These are phyloP conservation scores for Caenorhabditis drosophilae DNA, from an alignment of 2,888 invertebrate species.

Conservation along the genomic window DNA sequence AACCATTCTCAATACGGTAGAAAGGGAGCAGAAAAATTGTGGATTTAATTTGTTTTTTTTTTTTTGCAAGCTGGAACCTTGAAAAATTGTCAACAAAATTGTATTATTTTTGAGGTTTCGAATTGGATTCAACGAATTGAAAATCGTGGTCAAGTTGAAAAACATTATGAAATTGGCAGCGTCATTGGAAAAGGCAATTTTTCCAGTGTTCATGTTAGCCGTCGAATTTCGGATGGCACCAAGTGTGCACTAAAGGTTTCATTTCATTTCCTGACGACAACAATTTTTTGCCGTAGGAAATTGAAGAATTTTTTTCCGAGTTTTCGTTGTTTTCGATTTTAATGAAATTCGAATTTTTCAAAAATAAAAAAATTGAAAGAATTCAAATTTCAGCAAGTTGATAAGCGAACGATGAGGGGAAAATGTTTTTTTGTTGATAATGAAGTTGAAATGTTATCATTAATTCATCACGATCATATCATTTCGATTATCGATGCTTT, in stretches of 20 bases:
- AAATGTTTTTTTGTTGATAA: constrained; percentile 66
- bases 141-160: constrained; percentile 40
- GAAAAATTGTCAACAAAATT: too few relatives aligned
- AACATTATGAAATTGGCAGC: constrained; percentile 48
- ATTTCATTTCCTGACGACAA: too few relatives aligned
- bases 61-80: too few relatives aligned
- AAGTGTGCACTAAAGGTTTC: constrained; percentile 56
- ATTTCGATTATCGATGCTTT: constrained; percentile 61
- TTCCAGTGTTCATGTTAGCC: constrained; percentile 42
- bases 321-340: not conserved
- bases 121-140: constrained; percentile 41
- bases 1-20: too few relatives aligned
- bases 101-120: constrained; percentile 27
- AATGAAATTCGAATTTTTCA: not conserved
- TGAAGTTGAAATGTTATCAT: constrained; percentile 55
- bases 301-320: too few relatives aligned
- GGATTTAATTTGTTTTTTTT: too few relatives aligned
- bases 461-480: constrained; percentile 57
- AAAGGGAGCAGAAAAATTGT: too few relatives aligned
- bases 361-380: too few relatives aligned
- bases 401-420: constrained; percentile 60
- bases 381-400: constrained; percentile 58
- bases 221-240: constrained; percentile 43
- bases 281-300: too few relatives aligned
- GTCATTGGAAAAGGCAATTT: constrained; percentile 55